These are phyloP conservation scores for Bursaphelenchus okinawaensis DNA, from an alignment of 2,888 invertebrate species.

Conservation along the genomic window DNA sequence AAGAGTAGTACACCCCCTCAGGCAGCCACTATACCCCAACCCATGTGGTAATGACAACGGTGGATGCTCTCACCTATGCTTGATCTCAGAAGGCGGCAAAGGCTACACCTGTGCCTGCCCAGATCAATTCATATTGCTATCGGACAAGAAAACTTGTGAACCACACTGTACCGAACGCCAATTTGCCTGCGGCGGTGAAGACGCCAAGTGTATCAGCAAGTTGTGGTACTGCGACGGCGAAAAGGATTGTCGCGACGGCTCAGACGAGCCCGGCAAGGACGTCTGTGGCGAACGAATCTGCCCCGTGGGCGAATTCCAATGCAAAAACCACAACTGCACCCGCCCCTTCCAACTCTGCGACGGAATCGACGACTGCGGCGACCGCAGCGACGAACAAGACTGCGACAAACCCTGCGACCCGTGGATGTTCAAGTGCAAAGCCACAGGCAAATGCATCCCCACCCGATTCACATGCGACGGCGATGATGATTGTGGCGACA, in stretches of 20 bases:
- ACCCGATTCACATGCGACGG: constrained; percentile 68
- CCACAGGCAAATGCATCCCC: constrained; percentile 70
- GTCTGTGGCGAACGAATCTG: constrained; percentile 60
- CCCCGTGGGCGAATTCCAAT: constrained; percentile 79
- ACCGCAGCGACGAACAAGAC: constrained; percentile 52
- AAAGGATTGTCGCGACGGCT: constrained; percentile 90
- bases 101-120: constrained; percentile 82
- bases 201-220: constrained; percentile 70
- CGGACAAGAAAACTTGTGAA: constrained; percentile 45
- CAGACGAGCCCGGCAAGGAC: constrained; percentile 69
- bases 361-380: constrained; percentile 63
- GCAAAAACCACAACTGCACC: constrained; percentile 83
- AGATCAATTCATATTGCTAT: constrained; percentile 76
- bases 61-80: constrained; percentile 88
- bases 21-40: constrained; percentile 75
- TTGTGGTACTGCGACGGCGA: constrained; percentile 68
- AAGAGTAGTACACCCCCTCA: constrained; percentile 49
- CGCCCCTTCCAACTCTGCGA: constrained; percentile 85
- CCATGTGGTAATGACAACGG: constrained; percentile 89
- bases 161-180: constrained; percentile 83
- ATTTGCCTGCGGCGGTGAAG: constrained; percentile 69
- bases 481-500: constrained; percentile 82
- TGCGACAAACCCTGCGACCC: constrained; percentile 57
- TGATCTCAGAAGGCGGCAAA: constrained; percentile 67
- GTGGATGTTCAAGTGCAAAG: constrained; percentile 58